Conservation (phyloP, 2,888 invertebrate genomes). For the Itoplectis maculator region DNA sequence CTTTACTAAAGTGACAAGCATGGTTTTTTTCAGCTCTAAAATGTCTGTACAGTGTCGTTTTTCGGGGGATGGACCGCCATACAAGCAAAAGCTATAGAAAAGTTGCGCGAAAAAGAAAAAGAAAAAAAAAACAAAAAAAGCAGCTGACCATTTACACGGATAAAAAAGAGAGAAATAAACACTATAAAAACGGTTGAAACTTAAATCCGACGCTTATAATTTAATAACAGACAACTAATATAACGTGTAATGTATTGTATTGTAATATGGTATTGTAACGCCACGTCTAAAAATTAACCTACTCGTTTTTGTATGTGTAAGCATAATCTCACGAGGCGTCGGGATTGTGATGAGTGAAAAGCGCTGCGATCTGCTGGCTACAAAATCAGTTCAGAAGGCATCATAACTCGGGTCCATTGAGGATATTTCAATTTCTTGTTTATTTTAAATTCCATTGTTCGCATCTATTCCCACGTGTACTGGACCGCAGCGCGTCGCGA, state of each 20-base stretch:
- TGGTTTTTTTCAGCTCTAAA: constrained; percentile 46
- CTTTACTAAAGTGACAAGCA: constrained; percentile 17
- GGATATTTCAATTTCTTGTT: constrained; percentile 18
- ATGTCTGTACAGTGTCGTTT: constrained; percentile 56
- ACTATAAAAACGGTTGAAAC: constrained; percentile 57
- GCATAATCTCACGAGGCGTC: constrained; percentile 75
- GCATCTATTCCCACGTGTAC: constrained; percentile 3
- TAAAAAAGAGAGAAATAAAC: constrained; percentile 64
- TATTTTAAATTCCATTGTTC: background rate
- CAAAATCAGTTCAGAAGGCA: constrained; percentile 27
- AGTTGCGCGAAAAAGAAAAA: constrained; percentile 45
- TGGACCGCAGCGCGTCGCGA: constrained; percentile 44
- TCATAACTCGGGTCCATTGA: background rate
- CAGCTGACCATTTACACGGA: constrained; percentile 65
- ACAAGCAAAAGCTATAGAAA: constrained; percentile 49
- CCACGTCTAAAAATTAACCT: constrained; percentile 71
- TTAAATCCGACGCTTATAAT: constrained; percentile 80
- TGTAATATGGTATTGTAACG: constrained; percentile 81
- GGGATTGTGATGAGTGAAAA: constrained; percentile 46
- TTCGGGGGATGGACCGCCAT: constrained; percentile 65
- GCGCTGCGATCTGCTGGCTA: constrained; percentile 17
- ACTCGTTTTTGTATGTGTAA: constrained; percentile 77
- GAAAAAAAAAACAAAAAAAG: constrained; percentile 61
- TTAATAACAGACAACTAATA: constrained; percentile 81
- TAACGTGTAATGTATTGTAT: constrained; percentile 82